A percentile compares a stretch with the other conserved stretches of the same genome.
phyloP scores from a whole-genome alignment of 2,888 invertebrate genomes.

The Stenodera caucasica region DNA sequence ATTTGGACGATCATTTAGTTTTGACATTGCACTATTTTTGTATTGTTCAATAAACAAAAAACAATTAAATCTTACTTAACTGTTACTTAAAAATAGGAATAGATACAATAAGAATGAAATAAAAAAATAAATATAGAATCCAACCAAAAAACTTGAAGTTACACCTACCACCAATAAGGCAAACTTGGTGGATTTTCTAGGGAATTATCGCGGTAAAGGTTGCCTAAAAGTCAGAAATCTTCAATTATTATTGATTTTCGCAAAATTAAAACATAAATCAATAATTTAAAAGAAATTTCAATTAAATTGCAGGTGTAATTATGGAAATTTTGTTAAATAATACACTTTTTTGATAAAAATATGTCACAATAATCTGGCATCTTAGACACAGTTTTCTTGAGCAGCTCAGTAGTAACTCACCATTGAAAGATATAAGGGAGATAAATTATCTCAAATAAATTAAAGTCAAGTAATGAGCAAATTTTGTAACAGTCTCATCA shows the following conservation, averaged over 20 bases:
- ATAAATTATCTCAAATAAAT: no score
- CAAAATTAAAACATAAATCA: no score
- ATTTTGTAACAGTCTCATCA: no score
- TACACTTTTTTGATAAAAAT: no score
- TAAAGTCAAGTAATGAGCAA: no score
- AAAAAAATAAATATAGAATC: slow-evolving; percentile 43
- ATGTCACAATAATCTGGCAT: no score
- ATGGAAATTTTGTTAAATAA: no score
- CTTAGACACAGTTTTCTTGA: not conserved
- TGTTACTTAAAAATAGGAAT: slow-evolving; percentile 15
- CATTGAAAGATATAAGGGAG: no score
- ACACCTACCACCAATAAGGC: slow-evolving; percentile 39
- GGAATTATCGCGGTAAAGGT: not conserved
- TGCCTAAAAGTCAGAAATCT: not conserved
- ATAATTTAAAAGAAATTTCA: no score
- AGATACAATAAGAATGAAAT: slow-evolving; percentile 31
- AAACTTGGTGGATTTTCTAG: not conserved
- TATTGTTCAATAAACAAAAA: not conserved
- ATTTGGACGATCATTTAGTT: slow-evolving; percentile 60
- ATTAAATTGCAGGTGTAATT: no score
- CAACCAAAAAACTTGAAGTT: slow-evolving; percentile 39
- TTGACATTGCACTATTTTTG: slow-evolving; percentile 56
- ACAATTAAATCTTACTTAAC: not conserved
- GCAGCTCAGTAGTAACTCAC: no score
- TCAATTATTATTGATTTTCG: not conserved